Conservation (phyloP, 2,113 vertebrate genomes). For the Vimba vimba region DNA sequence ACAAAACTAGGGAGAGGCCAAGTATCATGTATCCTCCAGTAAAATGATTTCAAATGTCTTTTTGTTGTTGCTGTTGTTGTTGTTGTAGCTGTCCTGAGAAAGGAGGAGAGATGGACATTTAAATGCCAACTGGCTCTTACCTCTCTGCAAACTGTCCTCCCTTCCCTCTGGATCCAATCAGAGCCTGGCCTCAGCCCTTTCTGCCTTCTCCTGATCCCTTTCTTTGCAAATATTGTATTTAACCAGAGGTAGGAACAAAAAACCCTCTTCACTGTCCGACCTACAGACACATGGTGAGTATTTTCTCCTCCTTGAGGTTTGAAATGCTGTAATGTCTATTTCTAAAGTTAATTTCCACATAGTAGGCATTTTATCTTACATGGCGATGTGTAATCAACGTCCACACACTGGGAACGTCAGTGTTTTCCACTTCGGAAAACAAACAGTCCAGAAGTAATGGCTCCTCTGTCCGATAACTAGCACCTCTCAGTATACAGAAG, state of each 20-base stretch:
- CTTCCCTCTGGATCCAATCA: conserved; percentile 59
- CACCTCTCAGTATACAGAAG: conserved; percentile 37
- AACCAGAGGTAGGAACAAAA: conserved; percentile 51
- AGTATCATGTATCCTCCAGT: conserved; percentile 33
- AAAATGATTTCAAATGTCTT: conserved; percentile 4
- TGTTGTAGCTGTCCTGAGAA: conserved; percentile 26
- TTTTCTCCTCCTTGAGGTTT: conserved; percentile 27
- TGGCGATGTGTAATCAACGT: not conserved
- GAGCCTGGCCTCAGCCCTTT: conserved; percentile 54
- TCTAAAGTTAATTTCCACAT: conserved; percentile 21
- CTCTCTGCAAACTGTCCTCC: conserved; percentile 63
- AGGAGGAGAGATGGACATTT: conserved; percentile 57
- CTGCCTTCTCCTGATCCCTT: conserved; percentile 42
- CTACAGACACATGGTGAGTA: conserved; percentile 1
- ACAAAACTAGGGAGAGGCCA: conserved; percentile 33
- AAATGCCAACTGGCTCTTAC: conserved; percentile 67
- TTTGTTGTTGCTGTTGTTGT: not conserved
- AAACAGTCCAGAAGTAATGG: conserved; percentile 24
- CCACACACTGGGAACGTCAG: conserved; percentile 12
- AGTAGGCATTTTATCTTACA: conserved; percentile 28
- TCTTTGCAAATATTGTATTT: conserved; percentile 27
- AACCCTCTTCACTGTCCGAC: not conserved
- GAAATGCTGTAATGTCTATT: not conserved
- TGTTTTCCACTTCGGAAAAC: conserved; percentile 19
- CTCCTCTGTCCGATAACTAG: conserved; percentile 32